Percentiles rank a stretch among this genome's conserved stretches.
Evolutionary conservation across 2,888 invertebrate species (phyloP).

Genomic region (Pycnomerus fuliginosus): DNA sequence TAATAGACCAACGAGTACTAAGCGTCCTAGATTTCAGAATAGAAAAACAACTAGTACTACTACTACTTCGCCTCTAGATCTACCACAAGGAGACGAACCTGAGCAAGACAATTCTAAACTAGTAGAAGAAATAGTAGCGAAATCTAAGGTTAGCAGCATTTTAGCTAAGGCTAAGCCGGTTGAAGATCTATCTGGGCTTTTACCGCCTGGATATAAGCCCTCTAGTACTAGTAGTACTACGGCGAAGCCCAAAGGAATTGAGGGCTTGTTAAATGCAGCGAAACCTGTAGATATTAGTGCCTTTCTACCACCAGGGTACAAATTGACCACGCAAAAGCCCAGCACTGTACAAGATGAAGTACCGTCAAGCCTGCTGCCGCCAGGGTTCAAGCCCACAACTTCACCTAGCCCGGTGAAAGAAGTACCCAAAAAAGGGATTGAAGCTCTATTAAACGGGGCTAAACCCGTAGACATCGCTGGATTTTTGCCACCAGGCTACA

Average conservation of each 20-base stretch:
- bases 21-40: background rate
- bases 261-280: conserved; percentile 28
- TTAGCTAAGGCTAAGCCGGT: conserved; percentile 47
- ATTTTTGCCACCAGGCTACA: conserved; percentile 69
- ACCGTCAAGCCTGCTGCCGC: conserved; percentile 56
- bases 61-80: conserved; percentile 13
- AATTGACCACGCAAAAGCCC: conserved; percentile 38
- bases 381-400: conserved; percentile 62
- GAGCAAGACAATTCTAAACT: conserved; percentile 32
- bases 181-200: conserved; percentile 47
- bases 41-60: background rate
- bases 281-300: conserved; percentile 56
- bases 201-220: conserved; percentile 53
- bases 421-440: too few species aligned
- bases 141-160: conserved; percentile 29
- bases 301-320: conserved; percentile 69
- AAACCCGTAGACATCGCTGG: conserved; percentile 56
- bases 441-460: conserved; percentile 27
- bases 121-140: conserved; percentile 34
- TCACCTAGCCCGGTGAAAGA: too few species aligned
- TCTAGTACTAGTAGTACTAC: conserved; percentile 15
- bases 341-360: conserved; percentile 41
- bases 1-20: conserved; percentile 33
- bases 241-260: conserved; percentile 3
- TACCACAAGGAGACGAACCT: conserved; percentile 65